phyloP scores from a whole-genome alignment of 2,113 vertebrate genomes.

The Campylomormyrus numenius region DNA sequence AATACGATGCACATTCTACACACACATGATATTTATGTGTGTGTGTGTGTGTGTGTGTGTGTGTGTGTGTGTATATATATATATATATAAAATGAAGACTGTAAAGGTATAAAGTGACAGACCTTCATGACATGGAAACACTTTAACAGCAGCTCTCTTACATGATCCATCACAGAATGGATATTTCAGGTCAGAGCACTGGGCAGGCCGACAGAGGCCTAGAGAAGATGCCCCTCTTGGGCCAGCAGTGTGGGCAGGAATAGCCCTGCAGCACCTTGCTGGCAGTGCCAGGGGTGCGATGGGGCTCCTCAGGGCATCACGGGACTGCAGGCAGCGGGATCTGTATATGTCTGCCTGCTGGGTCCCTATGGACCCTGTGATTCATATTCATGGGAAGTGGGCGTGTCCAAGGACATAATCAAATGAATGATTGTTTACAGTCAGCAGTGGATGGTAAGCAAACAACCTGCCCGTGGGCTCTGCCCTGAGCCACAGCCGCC shows the following conservation, averaged over 20 bases:
- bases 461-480: neutral
- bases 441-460: neutral
- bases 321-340: too few species aligned
- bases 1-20: too few species aligned
- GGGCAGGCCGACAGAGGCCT: too few species aligned
- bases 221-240: neutral
- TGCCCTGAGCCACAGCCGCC: neutral
- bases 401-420: neutral
- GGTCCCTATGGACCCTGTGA: neutral
- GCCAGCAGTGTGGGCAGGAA: neutral
- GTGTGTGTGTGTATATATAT: too few species aligned
- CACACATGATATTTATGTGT: too few species aligned
- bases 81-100: neutral
- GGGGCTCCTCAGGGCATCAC: too few species aligned
- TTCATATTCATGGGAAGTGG: neutral
- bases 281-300: too few species aligned
- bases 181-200: neutral
- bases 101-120: neutral
- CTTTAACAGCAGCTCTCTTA: neutral
- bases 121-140: neutral
- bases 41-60: too few species aligned
- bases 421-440: neutral
- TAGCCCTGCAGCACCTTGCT: too few species aligned
- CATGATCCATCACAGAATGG: neutral
- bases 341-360: too few species aligned